Evolutionary conservation across 1,140 invertebrate species (phyloP).

Genomic region (Aphelenchoides avenae): DNA sequence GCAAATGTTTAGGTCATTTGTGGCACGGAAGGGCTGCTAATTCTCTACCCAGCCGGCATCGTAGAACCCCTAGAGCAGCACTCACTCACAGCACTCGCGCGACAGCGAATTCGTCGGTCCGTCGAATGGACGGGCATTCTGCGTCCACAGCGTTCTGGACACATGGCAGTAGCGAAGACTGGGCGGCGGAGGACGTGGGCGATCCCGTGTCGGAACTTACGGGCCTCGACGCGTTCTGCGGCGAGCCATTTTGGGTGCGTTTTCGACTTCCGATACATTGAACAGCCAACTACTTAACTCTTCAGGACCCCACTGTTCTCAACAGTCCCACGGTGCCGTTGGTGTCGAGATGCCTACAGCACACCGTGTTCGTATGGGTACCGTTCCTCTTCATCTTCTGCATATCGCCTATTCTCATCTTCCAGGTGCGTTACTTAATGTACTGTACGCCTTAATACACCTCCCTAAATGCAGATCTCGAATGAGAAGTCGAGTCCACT

Average conservation of each 20-base stretch:
- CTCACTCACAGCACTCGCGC: too few relatives aligned
- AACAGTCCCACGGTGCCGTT: conserved; percentile 31
- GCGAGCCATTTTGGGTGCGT: conserved; percentile 16
- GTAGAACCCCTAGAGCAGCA: too few relatives aligned
- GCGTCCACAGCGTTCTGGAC: too few relatives aligned
- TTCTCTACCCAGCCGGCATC: too few relatives aligned
- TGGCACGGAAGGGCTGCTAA: too few relatives aligned
- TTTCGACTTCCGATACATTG: conserved; percentile 8
- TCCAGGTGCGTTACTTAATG: conserved; percentile 36
- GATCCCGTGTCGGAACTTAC: too few relatives aligned
- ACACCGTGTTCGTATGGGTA: conserved; percentile 53
- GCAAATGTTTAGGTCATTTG: too few relatives aligned
- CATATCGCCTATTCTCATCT: conserved; percentile 47
- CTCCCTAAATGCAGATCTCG: conserved; percentile 25
- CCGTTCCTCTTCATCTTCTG: conserved; percentile 49
- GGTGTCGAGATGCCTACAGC: conserved; percentile 51
- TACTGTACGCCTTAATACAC: conserved; percentile 42
- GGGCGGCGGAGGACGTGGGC: too few relatives aligned
- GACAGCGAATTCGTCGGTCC: too few relatives aligned
- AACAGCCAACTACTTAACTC: too few relatives aligned
- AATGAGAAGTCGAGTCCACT: conserved; percentile 11
- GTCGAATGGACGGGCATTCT: too few relatives aligned
- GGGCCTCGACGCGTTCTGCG: conserved; percentile 14
- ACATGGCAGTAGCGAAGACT: too few relatives aligned
- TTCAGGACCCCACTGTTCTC: conserved; percentile 3